These are phyloP conservation scores for Chironomus tentans DNA, from an alignment of 2,888 invertebrate species.

Conservation along the genomic window DNA sequence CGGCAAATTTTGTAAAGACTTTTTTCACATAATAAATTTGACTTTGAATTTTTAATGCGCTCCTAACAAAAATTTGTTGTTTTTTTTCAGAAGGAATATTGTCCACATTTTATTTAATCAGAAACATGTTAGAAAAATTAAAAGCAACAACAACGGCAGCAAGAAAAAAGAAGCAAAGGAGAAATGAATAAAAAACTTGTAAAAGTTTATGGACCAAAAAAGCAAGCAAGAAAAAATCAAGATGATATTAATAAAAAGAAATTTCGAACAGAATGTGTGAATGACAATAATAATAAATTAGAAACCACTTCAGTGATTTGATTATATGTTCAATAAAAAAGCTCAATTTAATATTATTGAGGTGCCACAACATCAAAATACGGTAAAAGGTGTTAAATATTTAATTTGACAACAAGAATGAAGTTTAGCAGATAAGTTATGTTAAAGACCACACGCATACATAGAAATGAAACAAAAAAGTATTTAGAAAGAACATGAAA, in stretches of 20 bases:
- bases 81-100: not conserved
- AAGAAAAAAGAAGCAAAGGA: not conserved
- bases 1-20: too few relatives aligned
- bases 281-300: slow-evolving; percentile 25
- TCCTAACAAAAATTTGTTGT: not conserved
- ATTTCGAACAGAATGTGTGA: not conserved
- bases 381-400: slow-evolving; percentile 22
- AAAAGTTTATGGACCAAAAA: not conserved
- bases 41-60: not conserved
- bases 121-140: not conserved
- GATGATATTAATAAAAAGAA: not conserved
- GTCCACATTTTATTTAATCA: not conserved
- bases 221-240: not conserved
- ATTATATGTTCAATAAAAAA: slow-evolving; percentile 17
- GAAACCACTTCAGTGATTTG: slow-evolving; percentile 22
- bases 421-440: not conserved
- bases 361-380: not conserved
- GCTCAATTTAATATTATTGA: slow-evolving; percentile 22
- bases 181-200: not conserved
- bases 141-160: not conserved
- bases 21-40: too few relatives aligned
- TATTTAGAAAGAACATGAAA: not conserved
- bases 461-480: not conserved
- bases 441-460: slow-evolving; percentile 2
- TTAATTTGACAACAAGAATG: slow-evolving; percentile 11